These are phyloP conservation scores for Melanerpes formicivorus DNA, from an alignment of 2,113 vertebrate species.

Conservation along the genomic window DNA sequence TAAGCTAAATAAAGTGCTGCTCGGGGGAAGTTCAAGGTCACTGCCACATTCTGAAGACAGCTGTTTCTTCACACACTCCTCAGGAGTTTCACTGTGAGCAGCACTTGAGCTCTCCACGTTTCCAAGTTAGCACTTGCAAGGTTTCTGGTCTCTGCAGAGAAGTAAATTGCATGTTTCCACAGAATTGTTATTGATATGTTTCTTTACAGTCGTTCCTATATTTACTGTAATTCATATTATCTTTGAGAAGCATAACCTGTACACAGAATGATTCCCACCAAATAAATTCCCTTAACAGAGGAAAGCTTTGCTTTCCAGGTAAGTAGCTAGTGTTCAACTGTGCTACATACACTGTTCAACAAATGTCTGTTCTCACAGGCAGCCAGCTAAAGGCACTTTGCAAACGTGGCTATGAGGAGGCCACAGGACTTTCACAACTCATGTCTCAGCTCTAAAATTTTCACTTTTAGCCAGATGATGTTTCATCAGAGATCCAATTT, in stretches of 20 bases:
- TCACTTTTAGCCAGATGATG: background rate
- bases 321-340: background rate
- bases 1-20: slow-evolving; percentile 1
- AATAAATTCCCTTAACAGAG: background rate
- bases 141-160: background rate
- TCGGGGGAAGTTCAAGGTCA: slow-evolving; percentile 39
- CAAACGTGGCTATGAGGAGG: background rate
- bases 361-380: background rate
- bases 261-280: background rate
- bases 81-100: background rate
- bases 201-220: background rate
- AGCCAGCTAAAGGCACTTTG: background rate
- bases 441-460: background rate
- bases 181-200: background rate
- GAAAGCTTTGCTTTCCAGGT: background rate
- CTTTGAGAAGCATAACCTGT: background rate
- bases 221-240: background rate
- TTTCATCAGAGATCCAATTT: background rate
- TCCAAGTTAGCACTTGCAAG: background rate
- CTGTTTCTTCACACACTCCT: background rate
- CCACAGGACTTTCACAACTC: background rate
- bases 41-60: background rate
- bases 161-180: background rate
- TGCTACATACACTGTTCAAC: background rate
- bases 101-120: background rate